Percentiles rank a stretch among this genome's conserved stretches.
Conservation (phyloP, 1,140 invertebrate genomes). For the Whitmania pigra region DNA sequence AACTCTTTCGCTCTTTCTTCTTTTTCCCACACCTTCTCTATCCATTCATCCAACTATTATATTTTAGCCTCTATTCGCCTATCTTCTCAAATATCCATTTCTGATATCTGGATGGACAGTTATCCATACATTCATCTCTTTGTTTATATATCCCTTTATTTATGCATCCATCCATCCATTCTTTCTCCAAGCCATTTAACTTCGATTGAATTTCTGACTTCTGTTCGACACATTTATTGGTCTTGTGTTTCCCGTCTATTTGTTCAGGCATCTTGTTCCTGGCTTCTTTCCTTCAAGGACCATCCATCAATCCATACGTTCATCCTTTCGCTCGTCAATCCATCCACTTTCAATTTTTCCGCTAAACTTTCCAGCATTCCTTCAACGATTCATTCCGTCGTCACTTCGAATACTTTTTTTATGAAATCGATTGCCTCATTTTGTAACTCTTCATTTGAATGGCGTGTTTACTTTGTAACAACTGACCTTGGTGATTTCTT, state of each 20-base stretch:
- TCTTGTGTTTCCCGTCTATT: no score
- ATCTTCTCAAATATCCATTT: slow-evolving; percentile 9
- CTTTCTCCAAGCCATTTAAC: no score
- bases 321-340: not conserved
- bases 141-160: slow-evolving; percentile 32
- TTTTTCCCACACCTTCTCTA: not conserved
- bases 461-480: no score
- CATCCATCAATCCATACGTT: not conserved
- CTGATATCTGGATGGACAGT: no score
- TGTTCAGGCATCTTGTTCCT: no score
- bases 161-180: not conserved
- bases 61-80: slow-evolving; percentile 4
- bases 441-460: no score
- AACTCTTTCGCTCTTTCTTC: not conserved
- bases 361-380: not conserved
- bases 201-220: no score
- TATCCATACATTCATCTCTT: slow-evolving; percentile 10
- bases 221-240: no score
- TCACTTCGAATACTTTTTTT: no score
- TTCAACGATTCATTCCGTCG: not conserved
- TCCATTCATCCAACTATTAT: not conserved
- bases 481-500: no score
- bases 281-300: no score
- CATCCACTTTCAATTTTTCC: not conserved
- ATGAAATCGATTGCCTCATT: no score